Evolutionary conservation across 2,797 vertebrate species (phyloP).

Genomic region (Enteromius unitaeniatus): DNA sequence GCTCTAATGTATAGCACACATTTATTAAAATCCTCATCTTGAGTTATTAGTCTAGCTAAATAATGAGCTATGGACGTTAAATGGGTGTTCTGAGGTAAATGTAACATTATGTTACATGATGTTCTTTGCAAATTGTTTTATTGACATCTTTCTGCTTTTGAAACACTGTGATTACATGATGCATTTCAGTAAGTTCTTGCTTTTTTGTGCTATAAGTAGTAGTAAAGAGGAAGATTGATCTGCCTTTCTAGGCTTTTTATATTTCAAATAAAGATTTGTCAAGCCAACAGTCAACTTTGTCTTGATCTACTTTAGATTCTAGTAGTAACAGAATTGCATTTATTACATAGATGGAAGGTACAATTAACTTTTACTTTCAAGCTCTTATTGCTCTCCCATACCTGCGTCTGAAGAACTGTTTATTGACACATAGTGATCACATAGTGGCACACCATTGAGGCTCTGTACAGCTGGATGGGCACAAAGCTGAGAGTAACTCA

Average conservation of each 20-base stretch:
- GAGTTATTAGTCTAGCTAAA: neutral
- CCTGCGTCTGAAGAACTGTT: neutral
- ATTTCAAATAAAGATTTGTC: slow-evolving; percentile 12
- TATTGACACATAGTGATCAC: slow-evolving; percentile 12
- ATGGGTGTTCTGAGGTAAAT: neutral
- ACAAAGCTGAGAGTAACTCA: slow-evolving; percentile 51
- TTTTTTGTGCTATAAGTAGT: neutral
- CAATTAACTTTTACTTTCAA: neutral
- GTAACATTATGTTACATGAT: neutral
- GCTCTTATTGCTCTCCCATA: slow-evolving; percentile 5
- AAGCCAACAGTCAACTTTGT: neutral
- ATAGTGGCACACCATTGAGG: slow-evolving; percentile 30
- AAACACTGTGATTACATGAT: too few relatives aligned
- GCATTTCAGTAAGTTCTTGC: neutral
- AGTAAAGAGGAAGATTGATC: neutral
- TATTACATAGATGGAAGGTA: neutral
- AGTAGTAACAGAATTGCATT: neutral
- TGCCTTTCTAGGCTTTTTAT: neutral
- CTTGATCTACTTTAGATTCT: neutral
- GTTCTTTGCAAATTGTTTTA: neutral
- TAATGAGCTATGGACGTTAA: neutral
- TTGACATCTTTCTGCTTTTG: too few relatives aligned
- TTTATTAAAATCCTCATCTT: neutral
- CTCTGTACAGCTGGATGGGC: slow-evolving; percentile 44
- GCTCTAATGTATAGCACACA: neutral